Conservation (phyloP, 2,888 invertebrate species). For the Globia sparganii region DNA sequence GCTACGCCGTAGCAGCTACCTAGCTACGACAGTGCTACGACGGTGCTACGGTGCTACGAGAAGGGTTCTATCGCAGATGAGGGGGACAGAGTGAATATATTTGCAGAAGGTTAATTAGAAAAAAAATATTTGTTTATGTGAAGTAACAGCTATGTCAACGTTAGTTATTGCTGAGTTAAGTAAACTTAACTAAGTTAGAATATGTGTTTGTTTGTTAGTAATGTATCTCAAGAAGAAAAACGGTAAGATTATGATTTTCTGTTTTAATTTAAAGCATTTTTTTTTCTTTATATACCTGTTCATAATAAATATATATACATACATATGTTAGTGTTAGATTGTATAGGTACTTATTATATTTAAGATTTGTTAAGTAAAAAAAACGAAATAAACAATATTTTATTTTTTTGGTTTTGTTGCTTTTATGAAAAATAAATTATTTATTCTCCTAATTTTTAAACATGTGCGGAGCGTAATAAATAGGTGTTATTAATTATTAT, state of each 20-base stretch:
- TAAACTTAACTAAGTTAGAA: background rate
- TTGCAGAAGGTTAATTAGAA: conserved; percentile 53
- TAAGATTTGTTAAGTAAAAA: background rate
- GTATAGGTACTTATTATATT: background rate
- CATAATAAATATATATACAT: no score
- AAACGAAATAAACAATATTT: no score
- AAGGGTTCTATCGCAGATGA: conserved; percentile 68
- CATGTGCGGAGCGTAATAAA: no score
- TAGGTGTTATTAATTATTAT: background rate
- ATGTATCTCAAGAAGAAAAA: background rate
- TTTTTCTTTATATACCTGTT: no score
- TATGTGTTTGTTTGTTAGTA: background rate
- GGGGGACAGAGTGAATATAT: conserved; percentile 42
- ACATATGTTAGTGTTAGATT: background rate
- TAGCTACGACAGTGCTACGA: conserved; percentile 53
- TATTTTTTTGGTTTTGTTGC: no score
- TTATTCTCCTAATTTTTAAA: no score
- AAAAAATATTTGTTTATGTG: conserved; percentile 31
- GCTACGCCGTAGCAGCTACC: conserved; percentile 61
- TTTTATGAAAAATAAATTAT: no score
- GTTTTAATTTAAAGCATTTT: no score
- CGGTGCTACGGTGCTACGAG: conserved; percentile 64
- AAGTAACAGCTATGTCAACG: conserved; percentile 15
- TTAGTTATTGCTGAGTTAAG: conserved; percentile 5
- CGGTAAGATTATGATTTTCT: background rate